Evolutionary conservation across 2,888 invertebrate species (phyloP), one percentile per base, ranked within the genome.

Genomic region (Tetanocera ferruginea): DNA sequence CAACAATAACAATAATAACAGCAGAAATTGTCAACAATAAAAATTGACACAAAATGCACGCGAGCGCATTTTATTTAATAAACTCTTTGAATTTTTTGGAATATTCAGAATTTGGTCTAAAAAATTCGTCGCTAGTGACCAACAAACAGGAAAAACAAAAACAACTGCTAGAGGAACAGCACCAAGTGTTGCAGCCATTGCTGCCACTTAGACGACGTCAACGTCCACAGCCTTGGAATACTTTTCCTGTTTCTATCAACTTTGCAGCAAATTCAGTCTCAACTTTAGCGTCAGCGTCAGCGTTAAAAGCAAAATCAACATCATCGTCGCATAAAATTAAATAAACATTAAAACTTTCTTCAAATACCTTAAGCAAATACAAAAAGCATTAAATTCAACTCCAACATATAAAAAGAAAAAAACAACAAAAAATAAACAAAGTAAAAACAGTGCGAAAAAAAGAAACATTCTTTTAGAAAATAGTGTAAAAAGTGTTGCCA

Each of bases 1-100:
- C 37, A 73, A 62, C 31, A 76, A 77, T 57, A 71, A 67, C 55
- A 43, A 72, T 64, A 74, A 37, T 49, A 28, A 57, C 70, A 28
- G 31, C 43, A 14, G 60, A 60, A 64, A 52, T 66, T 72, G 28
- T 74, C 72, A n/a, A 37, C 55, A 19, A 49, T 49, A 69, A 37
- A 74, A 82, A 79, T 77, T 76, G 74, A 82, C 84, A 84, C 88
- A 88, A 87, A 88, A 87, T 87, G 87, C 85, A 83, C 86, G 84
- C 86, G 81, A 83, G 83, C 85, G 86, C 83, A 84, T 81, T 83
- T 80, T 80, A 28, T 67, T 67, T 37, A 8, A 78, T 76, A 71
- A 83, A 78, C 80, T 78, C 80, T 81, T 83, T 79, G 69, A 78
- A 78, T 78, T 80, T 79, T 79, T 80, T 81, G 82, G 79, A 80